A percentile compares a stretch with the other conserved stretches of the same genome.
phyloP scores from a whole-genome alignment of 2,888 invertebrate species.

The Entomobrya proxima region DNA sequence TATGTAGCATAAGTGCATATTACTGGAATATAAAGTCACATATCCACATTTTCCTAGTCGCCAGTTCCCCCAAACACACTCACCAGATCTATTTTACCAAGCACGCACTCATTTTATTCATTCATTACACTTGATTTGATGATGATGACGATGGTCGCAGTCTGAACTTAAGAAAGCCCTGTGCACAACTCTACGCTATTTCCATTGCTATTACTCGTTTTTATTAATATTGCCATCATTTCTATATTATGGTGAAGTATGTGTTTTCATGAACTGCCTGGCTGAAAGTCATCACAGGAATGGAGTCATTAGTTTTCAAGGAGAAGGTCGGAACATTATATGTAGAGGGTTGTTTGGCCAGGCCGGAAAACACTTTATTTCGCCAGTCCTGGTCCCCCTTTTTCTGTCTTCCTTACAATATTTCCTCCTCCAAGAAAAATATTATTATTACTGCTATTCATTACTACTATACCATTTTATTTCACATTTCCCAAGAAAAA shows the following conservation, averaged over 20 bases:
- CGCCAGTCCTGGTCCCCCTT: too few relatives aligned
- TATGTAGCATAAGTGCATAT: too few relatives aligned
- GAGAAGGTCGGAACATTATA: too few relatives aligned
- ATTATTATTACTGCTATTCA: not conserved
- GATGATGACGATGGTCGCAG: not conserved
- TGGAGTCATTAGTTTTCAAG: not conserved
- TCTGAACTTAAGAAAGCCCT: not conserved
- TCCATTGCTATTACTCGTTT: not conserved
- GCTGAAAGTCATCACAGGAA: not conserved
- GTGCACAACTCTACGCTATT: not conserved
- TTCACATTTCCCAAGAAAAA: not conserved
- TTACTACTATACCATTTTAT: not conserved
- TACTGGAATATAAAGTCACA: too few relatives aligned
- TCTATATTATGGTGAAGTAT: not conserved
- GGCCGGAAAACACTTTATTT: too few relatives aligned
- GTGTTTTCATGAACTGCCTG: not conserved
- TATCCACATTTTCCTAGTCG: too few relatives aligned
- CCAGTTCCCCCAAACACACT: too few relatives aligned
- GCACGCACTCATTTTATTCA: slow-evolving; percentile 4
- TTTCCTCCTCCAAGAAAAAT: not conserved
- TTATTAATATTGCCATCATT: not conserved
- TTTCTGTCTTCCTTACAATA: not conserved
- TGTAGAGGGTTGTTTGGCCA: too few relatives aligned
- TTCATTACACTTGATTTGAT: slow-evolving; percentile 25
- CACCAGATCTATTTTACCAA: not conserved